Evolutionary conservation across 1,140 invertebrate genomes (phyloP).

Genomic region (Macrosteles quadrilineatus): DNA sequence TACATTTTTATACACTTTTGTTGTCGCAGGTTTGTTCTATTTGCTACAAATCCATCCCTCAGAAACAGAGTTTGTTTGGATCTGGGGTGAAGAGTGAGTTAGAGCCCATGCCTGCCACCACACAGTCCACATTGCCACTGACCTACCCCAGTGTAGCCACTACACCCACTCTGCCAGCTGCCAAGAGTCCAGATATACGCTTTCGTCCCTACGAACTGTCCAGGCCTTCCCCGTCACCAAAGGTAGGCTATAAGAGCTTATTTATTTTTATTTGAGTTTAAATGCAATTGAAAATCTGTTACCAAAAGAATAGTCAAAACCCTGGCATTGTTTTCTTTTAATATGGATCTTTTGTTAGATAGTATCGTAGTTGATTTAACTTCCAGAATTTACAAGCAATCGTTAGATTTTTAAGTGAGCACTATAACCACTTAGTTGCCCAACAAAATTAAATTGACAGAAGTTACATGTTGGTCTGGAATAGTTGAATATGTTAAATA

Average conservation of each 20-base stretch:
- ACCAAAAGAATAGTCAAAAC: too few relatives aligned
- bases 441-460: too few relatives aligned
- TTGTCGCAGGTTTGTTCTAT: slow-evolving; percentile 82
- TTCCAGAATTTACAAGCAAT: too few relatives aligned
- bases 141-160: slow-evolving; percentile 15
- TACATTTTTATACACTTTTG: too few relatives aligned
- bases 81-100: slow-evolving; percentile 45
- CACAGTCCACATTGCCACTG: neutral
- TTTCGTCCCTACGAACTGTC: slow-evolving; percentile 75
- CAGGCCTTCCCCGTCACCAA: slow-evolving; percentile 55
- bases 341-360: too few relatives aligned
- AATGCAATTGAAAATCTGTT: neutral
- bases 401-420: too few relatives aligned
- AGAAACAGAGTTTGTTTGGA: slow-evolving; percentile 75
- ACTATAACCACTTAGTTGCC: too few relatives aligned
- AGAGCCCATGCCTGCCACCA: neutral
- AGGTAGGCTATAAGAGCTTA: slow-evolving; percentile 31
- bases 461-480: too few relatives aligned
- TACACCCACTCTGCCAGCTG: slow-evolving; percentile 29
- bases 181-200: slow-evolving; percentile 54
- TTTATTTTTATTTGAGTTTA: neutral
- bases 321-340: too few relatives aligned
- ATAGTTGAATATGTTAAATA: too few relatives aligned
- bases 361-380: too few relatives aligned
- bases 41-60: slow-evolving; percentile 80